Percentiles rank a stretch among this genome's conserved stretches.
These are phyloP conservation scores for Bombus confusus DNA, from an alignment of 1,140 invertebrate genomes.

Conservation along the genomic window DNA sequence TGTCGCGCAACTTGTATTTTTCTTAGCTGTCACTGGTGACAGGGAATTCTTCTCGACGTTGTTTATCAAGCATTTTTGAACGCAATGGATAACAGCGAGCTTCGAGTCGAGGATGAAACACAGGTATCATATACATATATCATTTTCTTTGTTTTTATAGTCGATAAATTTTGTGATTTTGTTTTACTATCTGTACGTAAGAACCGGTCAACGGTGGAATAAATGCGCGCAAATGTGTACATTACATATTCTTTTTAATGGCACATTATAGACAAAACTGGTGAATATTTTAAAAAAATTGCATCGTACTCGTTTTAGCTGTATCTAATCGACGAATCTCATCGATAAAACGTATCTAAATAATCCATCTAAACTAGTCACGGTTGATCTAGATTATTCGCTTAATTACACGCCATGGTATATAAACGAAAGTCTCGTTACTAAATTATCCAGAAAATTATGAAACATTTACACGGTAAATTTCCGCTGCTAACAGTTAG, in stretches of 20 bases:
- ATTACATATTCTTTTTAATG: not conserved
- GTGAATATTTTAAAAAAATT: conserved; percentile 12
- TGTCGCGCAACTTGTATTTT: not conserved
- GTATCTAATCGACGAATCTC: conserved; percentile 30
- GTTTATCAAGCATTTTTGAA: not conserved
- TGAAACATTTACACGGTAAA: not conserved
- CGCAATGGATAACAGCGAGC: conserved; percentile 63
- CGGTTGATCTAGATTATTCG: not conserved
- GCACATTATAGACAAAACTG: not conserved
- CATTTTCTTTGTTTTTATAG: not conserved
- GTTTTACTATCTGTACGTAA: not conserved
- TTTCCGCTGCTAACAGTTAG: not conserved
- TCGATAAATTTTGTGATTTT: not conserved
- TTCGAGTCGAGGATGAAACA: conserved; percentile 65
- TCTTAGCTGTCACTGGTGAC: not conserved
- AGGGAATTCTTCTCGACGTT: not conserved
- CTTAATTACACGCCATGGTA: not conserved
- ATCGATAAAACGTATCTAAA: not conserved
- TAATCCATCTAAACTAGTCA: conserved; percentile 5
- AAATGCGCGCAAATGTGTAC: not conserved
- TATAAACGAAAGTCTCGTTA: not conserved
- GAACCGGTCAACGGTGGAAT: not conserved
- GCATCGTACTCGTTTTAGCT: not conserved
- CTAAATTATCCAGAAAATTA: conserved; percentile 10
- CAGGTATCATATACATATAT: conserved; percentile 61